Evolutionary conservation across 2,113 vertebrate genomes (phyloP), one percentile per base, ranked within the genome.

Genomic region (Zosterops japonicus): DNA sequence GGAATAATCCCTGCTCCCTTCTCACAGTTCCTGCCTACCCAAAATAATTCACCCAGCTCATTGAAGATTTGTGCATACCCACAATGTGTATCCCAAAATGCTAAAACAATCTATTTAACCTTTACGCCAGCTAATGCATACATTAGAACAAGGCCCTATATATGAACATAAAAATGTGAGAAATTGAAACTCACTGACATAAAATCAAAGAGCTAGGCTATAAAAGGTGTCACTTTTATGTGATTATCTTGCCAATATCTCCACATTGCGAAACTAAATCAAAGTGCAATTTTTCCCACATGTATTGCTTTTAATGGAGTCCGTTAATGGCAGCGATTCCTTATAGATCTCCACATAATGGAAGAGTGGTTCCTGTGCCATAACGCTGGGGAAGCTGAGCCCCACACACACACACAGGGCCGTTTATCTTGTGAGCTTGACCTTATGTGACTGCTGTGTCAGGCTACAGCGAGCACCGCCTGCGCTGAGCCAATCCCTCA

Each of bases 241-340:
- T 96, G 98, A 98, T 98, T 98, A 98, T 97, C 98, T 98, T 98
- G 98, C 98, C 98, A 98, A 98, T 98, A 98, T 97, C 97, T 97
- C 94, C 84, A 52, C 97, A 96, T 97, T 98, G 96, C 96, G 95
- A 96, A 98, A 98, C 97, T 98, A 98, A 98, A 98, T 98, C 98
- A 98, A 98, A 97, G 90, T 95, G 97, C 97, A 97, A 98, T 98
- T 98, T 98, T 97, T 95, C 98, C 97, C 97, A 96, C 97, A 97
- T 96, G 98, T 94, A 97, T 97, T 97, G 97, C 96, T 91, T 97
- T 98, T 98, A 98, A 98, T 98, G 96, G 96, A 97, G 97, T 94
- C 90, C 91, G 77, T 97, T 98, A 98, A 98, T 97, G 97, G 96
- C 94, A 97, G 97, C 59, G 69, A 98, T 97, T 97, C 97, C 97